Base-by-base conservation (phyloP, 2,888 invertebrate genomes). In the Pogonocherus hispidulus region DNA sequence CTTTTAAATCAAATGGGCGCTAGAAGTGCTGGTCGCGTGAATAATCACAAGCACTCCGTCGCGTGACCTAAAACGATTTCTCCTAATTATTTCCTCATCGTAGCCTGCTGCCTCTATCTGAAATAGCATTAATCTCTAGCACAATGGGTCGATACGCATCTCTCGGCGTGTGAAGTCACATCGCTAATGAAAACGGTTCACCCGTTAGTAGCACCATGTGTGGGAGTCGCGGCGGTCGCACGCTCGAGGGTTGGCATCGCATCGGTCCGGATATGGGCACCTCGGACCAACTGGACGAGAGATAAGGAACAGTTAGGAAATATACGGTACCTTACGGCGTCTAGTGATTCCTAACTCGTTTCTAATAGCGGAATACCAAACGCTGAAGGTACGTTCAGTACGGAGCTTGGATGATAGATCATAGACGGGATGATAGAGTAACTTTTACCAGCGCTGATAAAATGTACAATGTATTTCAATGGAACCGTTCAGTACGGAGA, bases 61-160 rank as follows among this genome's bases (percentile, higher is more conserved):
- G 41, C 41, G n/a, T 41, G 41, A 41, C 41, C 41, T 6, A n/a
- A 11, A 14, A n/a, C 11, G n/a, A 41, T n/a, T 5, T 5, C 16
- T n/a, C 41, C 41, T 41, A 41, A 41, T 41, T 41, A 41, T 41
- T 41, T 41, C 41, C 41, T 41, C 41, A 41, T 41, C 41, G 41
- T 14, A 14, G 41, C n/a, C n/a, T 41, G 11, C n/a, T 5, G 41
- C 41, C 11, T 16, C 52, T 20, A 20, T 19, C 52, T 22, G 20
- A 32, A 32, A 32, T 11, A 11, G 14, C 73, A 75, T 76, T 74
- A 75, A 77, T 77, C 72, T 70, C 47, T 16, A 35, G 64, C 75
- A 77, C 76, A 76, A 76, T 76, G 54, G 73, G 52, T 66, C 66
- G 78, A 78, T 78, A 77, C 74, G 74, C 72, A 78, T 79, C 79